These are phyloP conservation scores for Acomys russatus DNA, from an alignment of 2,797 vertebrate genomes.

Conservation along the genomic window DNA sequence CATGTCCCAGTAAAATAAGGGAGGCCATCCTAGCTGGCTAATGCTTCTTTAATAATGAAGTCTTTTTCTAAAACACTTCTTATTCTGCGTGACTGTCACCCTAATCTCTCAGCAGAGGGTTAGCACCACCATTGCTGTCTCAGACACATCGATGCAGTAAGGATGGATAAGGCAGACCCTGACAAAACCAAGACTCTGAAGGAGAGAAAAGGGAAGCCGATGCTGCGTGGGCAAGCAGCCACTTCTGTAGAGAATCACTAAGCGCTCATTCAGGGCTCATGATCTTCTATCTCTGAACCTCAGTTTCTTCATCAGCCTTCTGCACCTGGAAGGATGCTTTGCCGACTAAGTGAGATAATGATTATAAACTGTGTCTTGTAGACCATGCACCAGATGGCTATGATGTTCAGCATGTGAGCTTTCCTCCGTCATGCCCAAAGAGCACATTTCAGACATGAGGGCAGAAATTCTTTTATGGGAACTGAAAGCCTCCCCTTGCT, in stretches of 20 bases:
- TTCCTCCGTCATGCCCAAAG: neutral
- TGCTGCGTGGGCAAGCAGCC: neutral
- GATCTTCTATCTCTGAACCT: constrained; percentile 56
- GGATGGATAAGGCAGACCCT: neutral
- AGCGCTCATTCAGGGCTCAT: neutral
- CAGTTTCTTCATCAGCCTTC: constrained; percentile 54
- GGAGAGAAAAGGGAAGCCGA: neutral
- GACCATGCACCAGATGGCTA: neutral
- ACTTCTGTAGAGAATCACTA: accelerated
- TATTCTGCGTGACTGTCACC: no score
- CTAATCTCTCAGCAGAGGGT: neutral
- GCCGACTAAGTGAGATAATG: neutral
- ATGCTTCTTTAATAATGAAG: neutral
- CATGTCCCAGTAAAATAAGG: neutral
- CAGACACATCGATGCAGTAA: neutral
- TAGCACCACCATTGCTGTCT: neutral
- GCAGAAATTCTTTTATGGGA: neutral
- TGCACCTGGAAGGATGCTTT: neutral
- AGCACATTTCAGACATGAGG: neutral
- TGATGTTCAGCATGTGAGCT: accelerated
- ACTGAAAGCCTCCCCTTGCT: neutral
- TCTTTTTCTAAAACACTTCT: neutral
- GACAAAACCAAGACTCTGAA: neutral
- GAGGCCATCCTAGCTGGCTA: neutral
- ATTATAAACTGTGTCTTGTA: neutral